Evolutionary conservation across 2,113 vertebrate genomes (phyloP).

Genomic region (Cavia porcellus): DNA sequence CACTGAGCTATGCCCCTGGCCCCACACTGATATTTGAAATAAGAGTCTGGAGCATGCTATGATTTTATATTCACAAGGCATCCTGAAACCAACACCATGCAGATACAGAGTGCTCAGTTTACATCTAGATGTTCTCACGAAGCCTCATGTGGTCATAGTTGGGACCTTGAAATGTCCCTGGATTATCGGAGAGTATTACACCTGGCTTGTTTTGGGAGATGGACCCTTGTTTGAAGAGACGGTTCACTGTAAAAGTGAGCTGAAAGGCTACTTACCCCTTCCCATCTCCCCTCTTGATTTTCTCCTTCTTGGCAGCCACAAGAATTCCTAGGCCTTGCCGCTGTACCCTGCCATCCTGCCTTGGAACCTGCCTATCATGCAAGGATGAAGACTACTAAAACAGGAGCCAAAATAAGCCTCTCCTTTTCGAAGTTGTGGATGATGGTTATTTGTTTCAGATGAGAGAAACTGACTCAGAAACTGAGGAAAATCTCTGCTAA

Average conservation of each 20-base stretch:
- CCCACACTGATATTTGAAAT: neutral
- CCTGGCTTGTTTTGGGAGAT: neutral
- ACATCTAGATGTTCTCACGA: neutral
- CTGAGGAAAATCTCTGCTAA: neutral
- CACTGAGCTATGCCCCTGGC: too few species aligned
- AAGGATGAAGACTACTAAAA: neutral
- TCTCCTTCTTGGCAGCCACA: neutral
- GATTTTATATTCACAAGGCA: neutral
- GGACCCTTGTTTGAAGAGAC: neutral
- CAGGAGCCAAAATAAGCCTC: neutral
- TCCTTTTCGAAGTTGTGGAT: neutral
- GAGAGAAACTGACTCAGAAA: neutral
- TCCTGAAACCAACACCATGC: neutral
- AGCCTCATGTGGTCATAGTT: neutral
- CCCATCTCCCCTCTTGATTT: neutral
- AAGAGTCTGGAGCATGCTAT: neutral
- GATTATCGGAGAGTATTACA: neutral
- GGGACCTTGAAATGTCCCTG: neutral
- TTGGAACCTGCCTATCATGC: neutral
- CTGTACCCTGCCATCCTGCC: neutral
- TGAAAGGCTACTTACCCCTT: neutral
- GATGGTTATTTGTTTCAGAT: neutral
- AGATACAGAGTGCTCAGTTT: neutral
- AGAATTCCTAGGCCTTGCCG: neutral
- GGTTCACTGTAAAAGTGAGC: neutral